Evolutionary conservation across 2,113 vertebrate species (phyloP).

Genomic region (Oreochromis niloticus): DNA sequence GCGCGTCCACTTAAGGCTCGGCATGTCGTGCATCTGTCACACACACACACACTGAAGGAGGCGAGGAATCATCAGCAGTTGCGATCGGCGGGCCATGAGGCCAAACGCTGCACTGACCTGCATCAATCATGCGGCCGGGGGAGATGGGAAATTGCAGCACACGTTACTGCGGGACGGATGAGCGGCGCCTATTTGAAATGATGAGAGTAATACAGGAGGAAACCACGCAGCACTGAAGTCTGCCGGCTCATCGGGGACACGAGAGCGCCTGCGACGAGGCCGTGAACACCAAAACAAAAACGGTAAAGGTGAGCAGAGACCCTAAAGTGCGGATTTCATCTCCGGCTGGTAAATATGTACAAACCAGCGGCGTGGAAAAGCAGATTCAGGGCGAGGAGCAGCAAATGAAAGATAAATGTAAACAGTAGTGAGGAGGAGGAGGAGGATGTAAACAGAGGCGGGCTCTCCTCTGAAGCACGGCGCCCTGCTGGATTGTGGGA

Average conservation of each 20-base stretch:
- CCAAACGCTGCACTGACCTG: conserved; percentile 17
- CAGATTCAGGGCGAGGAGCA: neutral
- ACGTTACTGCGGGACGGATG: neutral
- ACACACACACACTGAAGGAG: neutral
- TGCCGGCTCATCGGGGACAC: conserved; percentile 27
- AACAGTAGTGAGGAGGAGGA: conserved; percentile 12
- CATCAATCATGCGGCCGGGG: conserved; percentile 51
- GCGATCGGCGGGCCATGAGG: neutral
- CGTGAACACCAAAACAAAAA: conserved; percentile 16
- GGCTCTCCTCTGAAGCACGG: conserved; percentile 8
- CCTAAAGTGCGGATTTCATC: conserved; percentile 11
- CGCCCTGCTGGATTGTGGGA: conserved; percentile 3
- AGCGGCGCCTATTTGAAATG: conserved; percentile 33
- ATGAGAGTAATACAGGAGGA: conserved; percentile 41
- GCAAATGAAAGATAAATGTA: conserved; percentile 37
- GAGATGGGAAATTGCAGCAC: conserved; percentile 47
- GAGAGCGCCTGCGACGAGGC: conserved; percentile 35
- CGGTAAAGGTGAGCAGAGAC: neutral
- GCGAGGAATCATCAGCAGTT: neutral
- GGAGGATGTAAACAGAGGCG: conserved; percentile 4
- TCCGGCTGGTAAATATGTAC: conserved; percentile 25
- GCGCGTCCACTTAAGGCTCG: conserved; percentile 19
- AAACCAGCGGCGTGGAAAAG: conserved; percentile 2
- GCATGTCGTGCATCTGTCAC: conserved; percentile 6
- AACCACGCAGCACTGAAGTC: conserved; percentile 19